Base-by-base conservation (phyloP, 92 coral and sea anemone species). In the Isaurus tuberculatus region DNA sequence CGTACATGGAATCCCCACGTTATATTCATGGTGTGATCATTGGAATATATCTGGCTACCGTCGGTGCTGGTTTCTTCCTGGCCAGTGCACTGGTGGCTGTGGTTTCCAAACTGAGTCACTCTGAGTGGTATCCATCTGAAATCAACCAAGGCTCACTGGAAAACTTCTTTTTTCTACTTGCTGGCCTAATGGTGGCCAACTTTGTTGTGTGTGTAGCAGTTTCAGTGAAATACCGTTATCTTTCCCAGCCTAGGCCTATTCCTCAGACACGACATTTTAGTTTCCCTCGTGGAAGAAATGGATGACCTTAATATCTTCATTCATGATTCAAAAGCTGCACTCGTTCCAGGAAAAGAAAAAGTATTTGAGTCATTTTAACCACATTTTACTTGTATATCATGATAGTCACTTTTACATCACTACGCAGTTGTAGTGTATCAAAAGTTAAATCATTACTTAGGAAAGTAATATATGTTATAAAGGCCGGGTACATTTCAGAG, bases 21-120 rank as follows among this genome's bases (percentile, higher is more conserved):
- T 85, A 85, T 43, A 86, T 89, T 17, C 92, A 88, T n/a, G 89
- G 92, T 7, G 89, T 89, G 57, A 43, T 89, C 67, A 85, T 85
- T 74, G 92, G 92, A 17, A 31, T 80, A 3, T 72, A 89, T 31
- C 58, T 89, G 73, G 86, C 89, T 40, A 89, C 84, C 25, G 85
- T 85, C 49, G 92, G 92, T 5, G 73, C 83, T 7, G 92, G 92
- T 34, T 85, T 65, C 83, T 89, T 84, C 70, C 44, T 89, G 30
- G 92, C 92, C 36, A 86, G 92, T 46, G 92, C 89, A 34, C 92
- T 89, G 40, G 86, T 88, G 43, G 86, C 89, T 33, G 83, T 85
- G 55, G 92, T 78, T 33, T 85, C 74, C 63, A 85, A 49, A 34
- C 86, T 88, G 42, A 79, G 83, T 15, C 63, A 57, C 29, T 80